phyloP scores from a whole-genome alignment of 2,113 vertebrate genomes.

The Brachyistius frenatus region DNA sequence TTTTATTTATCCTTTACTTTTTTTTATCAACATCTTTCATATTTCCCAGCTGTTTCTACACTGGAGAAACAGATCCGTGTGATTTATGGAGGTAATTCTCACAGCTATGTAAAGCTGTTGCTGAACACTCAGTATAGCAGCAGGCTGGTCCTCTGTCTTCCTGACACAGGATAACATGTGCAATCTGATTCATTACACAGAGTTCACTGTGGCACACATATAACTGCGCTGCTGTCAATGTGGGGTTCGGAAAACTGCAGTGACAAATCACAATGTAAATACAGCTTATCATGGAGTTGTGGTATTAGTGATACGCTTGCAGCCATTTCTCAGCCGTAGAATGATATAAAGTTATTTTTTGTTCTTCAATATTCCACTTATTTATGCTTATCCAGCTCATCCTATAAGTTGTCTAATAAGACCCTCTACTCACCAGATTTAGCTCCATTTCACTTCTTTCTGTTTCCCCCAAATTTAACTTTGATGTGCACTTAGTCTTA shows the following conservation, averaged over 20 bases:
- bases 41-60: conserved; percentile 4
- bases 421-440: too few species aligned
- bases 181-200: conserved; percentile 32
- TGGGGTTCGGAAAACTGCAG: conserved; percentile 13
- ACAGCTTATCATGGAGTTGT: background rate
- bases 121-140: conserved; percentile 2
- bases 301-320: background rate
- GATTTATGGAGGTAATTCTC: conserved; percentile 45
- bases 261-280: conserved; percentile 34
- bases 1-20: background rate
- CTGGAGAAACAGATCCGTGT: background rate
- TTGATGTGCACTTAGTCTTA: too few species aligned
- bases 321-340: background rate
- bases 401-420: too few species aligned
- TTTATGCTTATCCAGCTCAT: too few species aligned
- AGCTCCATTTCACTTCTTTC: too few species aligned
- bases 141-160: conserved; percentile 31
- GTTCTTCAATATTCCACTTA: background rate
- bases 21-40: background rate
- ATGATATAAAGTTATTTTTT: background rate
- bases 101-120: background rate
- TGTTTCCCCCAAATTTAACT: too few species aligned
- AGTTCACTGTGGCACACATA: background rate
- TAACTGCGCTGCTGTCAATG: conserved; percentile 5
- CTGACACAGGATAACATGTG: conserved; percentile 42